These are phyloP conservation scores for Unio delphinus DNA, from an alignment of 2,888 invertebrate species.

Conservation along the genomic window DNA sequence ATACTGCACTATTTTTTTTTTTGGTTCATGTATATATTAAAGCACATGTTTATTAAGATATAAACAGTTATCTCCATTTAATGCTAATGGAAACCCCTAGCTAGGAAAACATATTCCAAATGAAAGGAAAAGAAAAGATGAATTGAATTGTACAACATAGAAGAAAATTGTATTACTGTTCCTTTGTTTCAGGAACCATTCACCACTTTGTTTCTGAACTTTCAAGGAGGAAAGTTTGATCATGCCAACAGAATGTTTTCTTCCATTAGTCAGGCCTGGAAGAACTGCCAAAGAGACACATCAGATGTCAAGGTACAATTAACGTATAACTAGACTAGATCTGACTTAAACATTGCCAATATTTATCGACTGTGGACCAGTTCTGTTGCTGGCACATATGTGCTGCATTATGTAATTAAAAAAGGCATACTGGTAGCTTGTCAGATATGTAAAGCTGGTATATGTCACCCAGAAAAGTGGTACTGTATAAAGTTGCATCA, in stretches of 20 bases:
- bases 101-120: too few relatives aligned
- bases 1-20: too few relatives aligned
- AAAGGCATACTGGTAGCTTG: not conserved
- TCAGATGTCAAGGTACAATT: slow-evolving; percentile 92
- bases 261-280: slow-evolving; percentile 95
- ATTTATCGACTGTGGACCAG: not conserved
- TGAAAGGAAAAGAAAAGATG: too few relatives aligned
- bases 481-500: too few relatives aligned
- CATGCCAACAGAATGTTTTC: slow-evolving; percentile 97
- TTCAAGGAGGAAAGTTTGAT: slow-evolving; percentile 99
- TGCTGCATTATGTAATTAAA: not conserved
- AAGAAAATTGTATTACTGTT: not conserved
- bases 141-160: not conserved
- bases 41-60: too few relatives aligned
- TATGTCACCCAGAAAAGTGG: too few relatives aligned
- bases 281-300: slow-evolving; percentile 98
- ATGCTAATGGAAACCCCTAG: too few relatives aligned
- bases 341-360: not conserved
- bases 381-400: not conserved
- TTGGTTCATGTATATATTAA: too few relatives aligned
- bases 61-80: too few relatives aligned
- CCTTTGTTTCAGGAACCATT: slow-evolving; percentile 87
- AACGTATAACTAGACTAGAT: slow-evolving; percentile 4
- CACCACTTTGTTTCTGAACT: slow-evolving; percentile 97
- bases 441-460: too few relatives aligned